Percentiles rank a stretch among this genome's conserved stretches.
Conservation (phyloP, 1,140 invertebrate species). For the Oscheius sp. region DNA sequence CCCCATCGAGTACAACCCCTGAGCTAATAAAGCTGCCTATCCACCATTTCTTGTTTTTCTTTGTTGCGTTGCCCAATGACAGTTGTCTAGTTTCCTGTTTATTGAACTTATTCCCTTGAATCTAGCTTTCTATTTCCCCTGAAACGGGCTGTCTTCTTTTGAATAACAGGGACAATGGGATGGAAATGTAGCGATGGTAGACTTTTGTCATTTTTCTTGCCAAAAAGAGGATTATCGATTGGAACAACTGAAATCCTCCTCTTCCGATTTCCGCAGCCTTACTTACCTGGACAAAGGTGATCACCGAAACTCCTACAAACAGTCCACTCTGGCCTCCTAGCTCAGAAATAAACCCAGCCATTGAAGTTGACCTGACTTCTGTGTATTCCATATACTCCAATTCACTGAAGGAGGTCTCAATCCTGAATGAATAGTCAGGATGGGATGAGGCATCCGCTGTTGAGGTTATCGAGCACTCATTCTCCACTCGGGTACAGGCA, state of each 20-base stretch:
- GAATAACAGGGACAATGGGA: not conserved
- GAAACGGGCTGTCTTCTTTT: no score
- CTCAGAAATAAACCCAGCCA: constrained; percentile 30
- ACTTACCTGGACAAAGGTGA: constrained; percentile 23
- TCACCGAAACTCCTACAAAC: constrained; percentile 26
- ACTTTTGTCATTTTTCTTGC: not conserved
- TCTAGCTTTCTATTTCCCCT: no score
- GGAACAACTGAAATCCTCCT: not conserved
- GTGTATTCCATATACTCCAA: constrained; percentile 29
- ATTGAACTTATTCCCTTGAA: no score
- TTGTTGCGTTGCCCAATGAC: no score
- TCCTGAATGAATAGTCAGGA: constrained; percentile 14
- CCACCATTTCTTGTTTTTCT: no score
- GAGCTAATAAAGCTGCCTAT: no score
- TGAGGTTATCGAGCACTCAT: constrained; percentile 11
- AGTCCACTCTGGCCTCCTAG: constrained; percentile 25
- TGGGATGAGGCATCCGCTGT: constrained; percentile 3
- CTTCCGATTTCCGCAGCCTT: not conserved
- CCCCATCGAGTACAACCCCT: no score
- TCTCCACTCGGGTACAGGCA: constrained; percentile 15
- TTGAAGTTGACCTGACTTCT: constrained; percentile 15
- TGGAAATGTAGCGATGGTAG: not conserved
- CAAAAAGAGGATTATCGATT: not conserved
- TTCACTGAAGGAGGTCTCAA: constrained; percentile 23
- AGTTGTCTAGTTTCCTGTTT: no score